Conservation (phyloP, 1,140 invertebrate genomes). For the Drosophila repleta region DNA sequence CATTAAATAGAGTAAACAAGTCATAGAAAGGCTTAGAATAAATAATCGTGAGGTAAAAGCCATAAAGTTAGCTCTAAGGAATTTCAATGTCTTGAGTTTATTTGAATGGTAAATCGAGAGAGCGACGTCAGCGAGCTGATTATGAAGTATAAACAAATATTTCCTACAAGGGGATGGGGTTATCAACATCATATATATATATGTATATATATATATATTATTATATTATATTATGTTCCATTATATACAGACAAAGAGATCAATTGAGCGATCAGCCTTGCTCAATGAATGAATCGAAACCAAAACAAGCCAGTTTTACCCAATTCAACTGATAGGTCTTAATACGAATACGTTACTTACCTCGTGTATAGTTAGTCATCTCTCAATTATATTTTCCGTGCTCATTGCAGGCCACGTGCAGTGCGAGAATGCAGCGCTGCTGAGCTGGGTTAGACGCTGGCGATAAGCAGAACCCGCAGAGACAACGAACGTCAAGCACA, state of each 20-base stretch:
- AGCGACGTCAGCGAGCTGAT: neutral
- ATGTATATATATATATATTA: neutral
- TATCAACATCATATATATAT: slow-evolving; percentile 14
- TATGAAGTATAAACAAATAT: slow-evolving; percentile 9
- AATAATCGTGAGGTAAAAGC: neutral
- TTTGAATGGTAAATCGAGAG: neutral
- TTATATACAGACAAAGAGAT: neutral
- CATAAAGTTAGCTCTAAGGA: neutral
- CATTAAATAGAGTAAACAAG: too few relatives aligned
- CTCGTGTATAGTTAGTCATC: neutral
- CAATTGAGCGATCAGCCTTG: slow-evolving; percentile 11
- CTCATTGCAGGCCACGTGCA: slow-evolving; percentile 65
- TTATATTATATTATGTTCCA: neutral
- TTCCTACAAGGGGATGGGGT: slow-evolving; percentile 15
- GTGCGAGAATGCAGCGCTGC: slow-evolving; percentile 52
- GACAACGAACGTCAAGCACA: slow-evolving; percentile 13
- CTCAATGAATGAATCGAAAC: slow-evolving; percentile 25
- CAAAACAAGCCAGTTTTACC: slow-evolving; percentile 3
- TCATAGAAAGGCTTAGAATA: neutral
- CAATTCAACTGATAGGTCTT: slow-evolving; percentile 11
- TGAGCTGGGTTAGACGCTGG: slow-evolving; percentile 23
- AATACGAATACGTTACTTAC: neutral
- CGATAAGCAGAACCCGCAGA: slow-evolving; percentile 40
- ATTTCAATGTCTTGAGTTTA: neutral
- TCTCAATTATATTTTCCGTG: slow-evolving; percentile 6